Evolutionary conservation across 1,140 invertebrate species (phyloP), one percentile per base, ranked within the genome.

Genomic region (Pseudomyrmex dendroicus): DNA sequence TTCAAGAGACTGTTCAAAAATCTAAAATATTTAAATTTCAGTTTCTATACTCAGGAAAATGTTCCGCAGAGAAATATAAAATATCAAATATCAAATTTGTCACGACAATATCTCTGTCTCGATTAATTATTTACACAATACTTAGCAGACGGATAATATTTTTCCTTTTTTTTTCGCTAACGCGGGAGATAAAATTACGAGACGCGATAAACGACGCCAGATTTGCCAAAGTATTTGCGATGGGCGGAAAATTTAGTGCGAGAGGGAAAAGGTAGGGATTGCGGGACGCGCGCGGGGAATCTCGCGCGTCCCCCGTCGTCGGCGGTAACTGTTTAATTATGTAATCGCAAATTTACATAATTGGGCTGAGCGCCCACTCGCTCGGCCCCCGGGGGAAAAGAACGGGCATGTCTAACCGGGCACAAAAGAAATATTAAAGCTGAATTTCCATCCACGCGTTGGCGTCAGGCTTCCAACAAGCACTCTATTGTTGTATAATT

Each of bases 261-360:
- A 7, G 61, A 15, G 44, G 61, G 54, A 35, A 70, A 73, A 73
- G 66, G 56, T 72, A 22, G 35, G 35, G 35, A 35, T 35, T n/a
- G 54, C 10, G 4, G 7, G 25, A 25, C n/a, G 80, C 46, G 22
- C 22, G 59, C 66, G 73, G 56, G 57, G 57, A 83, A 87, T 87
- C 84, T 87, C 48, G 44, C 59, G 10, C 20, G 15, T n/a, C 46
- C 17, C n/a, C 17, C 15, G 15, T 22, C 72, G 67, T 63, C 82
- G 25, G 77, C 63, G 86, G 84, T 90, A 90, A 89, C 89, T 91
- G 86, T 91, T 91, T 91, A 91, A 91, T 91, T 91, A 91, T 91
- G 89, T 91, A 91, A 90, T 91, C 90, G 77, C 67, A 80, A 91
- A 91, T 91, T 90, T 91, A 87, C 89, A 91, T 90, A 91, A 90